These are phyloP conservation scores for Catamblyrhynchus diadema DNA, from an alignment of 2,797 vertebrate genomes.

Conservation along the genomic window DNA sequence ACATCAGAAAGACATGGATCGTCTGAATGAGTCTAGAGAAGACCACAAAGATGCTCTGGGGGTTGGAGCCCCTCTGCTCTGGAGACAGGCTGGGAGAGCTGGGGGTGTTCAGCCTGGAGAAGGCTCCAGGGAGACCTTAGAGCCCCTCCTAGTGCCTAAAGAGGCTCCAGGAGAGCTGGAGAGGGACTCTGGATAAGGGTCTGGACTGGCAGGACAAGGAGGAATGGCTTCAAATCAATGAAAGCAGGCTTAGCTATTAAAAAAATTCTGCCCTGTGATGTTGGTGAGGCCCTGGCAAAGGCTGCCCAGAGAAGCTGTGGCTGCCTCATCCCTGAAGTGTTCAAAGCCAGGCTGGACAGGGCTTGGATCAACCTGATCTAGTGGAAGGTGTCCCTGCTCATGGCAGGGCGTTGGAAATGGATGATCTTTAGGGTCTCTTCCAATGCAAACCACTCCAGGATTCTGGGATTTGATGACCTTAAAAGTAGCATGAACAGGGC, in stretches of 20 bases:
- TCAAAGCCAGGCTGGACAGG: rapidly evolving
- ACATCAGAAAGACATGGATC: not conserved
- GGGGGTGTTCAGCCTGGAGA: rapidly evolving
- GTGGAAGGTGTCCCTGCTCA: not conserved
- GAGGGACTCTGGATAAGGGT: not conserved
- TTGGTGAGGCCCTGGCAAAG: not conserved
- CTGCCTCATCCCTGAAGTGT: not conserved
- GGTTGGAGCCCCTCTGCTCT: not conserved
- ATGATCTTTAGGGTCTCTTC: not conserved
- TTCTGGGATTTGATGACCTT: not conserved
- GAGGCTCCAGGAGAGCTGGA: not conserved
- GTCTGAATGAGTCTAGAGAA: not conserved
- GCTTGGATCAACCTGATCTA: not conserved
- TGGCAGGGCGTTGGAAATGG: not conserved
- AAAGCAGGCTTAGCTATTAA: not conserved
- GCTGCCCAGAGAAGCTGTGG: not conserved
- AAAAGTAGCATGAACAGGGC: not conserved
- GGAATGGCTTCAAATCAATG: not conserved
- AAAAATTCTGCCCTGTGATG: not conserved
- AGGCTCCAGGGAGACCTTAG: not conserved
- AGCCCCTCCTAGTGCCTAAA: not conserved
- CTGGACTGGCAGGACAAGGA: too few relatives aligned
- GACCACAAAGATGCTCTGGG: not conserved
- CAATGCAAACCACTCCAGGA: not conserved
- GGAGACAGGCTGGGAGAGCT: not conserved